These are phyloP conservation scores for Eupithecia dodoneata DNA, from an alignment of 2,888 invertebrate genomes.

Conservation along the genomic window DNA sequence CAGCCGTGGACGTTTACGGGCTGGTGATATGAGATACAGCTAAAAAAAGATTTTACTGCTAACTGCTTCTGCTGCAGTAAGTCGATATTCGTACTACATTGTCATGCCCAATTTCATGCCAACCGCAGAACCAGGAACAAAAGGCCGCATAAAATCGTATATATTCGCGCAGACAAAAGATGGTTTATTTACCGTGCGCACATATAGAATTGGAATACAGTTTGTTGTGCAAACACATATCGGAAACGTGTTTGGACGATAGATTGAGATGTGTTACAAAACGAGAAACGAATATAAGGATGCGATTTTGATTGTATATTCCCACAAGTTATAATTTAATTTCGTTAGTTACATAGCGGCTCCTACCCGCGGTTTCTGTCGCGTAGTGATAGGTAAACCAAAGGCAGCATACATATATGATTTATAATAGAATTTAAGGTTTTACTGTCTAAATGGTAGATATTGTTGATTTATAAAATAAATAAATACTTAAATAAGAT, in stretches of 20 bases:
- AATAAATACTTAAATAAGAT: background rate
- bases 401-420: background rate
- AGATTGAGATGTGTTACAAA: slow-evolving; percentile 36
- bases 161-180: slow-evolving; percentile 31
- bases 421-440: background rate
- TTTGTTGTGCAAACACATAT: slow-evolving; percentile 44
- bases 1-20: too few relatives aligned
- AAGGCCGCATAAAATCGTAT: slow-evolving; percentile 2
- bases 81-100: background rate
- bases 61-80: background rate
- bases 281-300: background rate
- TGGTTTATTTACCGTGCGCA: slow-evolving; percentile 40
- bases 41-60: background rate
- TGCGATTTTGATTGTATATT: background rate
- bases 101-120: background rate
- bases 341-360: background rate
- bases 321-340: background rate
- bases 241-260: slow-evolving; percentile 38
- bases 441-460: background rate
- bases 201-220: slow-evolving; percentile 41
- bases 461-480: too few relatives aligned
- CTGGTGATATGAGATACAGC: too few relatives aligned
- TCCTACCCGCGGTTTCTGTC: background rate
- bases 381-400: background rate
- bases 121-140: background rate